Evolutionary conservation across 2,797 vertebrate genomes (phyloP).

Genomic region (Pangasius macronema): DNA sequence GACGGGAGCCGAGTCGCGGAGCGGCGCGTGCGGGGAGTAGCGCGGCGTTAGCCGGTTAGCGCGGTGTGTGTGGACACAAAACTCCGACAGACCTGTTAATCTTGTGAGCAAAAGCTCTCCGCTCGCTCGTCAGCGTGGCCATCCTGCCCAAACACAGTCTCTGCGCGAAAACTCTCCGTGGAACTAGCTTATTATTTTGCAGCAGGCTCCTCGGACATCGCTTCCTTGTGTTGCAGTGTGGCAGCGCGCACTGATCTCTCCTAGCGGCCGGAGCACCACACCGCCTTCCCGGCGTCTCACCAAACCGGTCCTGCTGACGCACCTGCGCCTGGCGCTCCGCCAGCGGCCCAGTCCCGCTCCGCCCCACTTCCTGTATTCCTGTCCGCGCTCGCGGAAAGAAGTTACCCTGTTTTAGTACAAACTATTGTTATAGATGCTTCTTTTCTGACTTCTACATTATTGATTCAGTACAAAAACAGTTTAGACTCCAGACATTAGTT

Average conservation of each 20-base stretch:
- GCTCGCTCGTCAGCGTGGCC: slow-evolving; percentile 79
- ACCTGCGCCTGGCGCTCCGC: slow-evolving; percentile 30
- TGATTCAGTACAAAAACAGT: no score
- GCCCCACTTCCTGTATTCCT: not conserved
- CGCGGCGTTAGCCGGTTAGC: not conserved
- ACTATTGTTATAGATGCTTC: no score
- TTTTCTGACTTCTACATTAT: no score
- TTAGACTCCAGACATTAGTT: no score
- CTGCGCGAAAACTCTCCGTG: not conserved
- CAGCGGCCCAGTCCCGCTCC: not conserved
- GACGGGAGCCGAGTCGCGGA: not conserved
- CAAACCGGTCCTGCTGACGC: slow-evolving; percentile 69
- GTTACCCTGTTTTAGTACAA: no score
- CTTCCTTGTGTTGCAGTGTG: slow-evolving; percentile 68
- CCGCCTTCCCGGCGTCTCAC: slow-evolving; percentile 57
- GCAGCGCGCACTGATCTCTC: slow-evolving; percentile 64
- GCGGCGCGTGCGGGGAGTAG: not conserved
- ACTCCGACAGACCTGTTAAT: slow-evolving; percentile 81
- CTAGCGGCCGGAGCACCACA: slow-evolving; percentile 72
- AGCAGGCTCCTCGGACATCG: slow-evolving; percentile 55
- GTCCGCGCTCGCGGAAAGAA: not conserved
- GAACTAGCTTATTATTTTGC: slow-evolving; percentile 11
- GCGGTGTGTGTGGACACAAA: not conserved
- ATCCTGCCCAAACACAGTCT: slow-evolving; percentile 61
- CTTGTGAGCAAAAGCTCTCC: slow-evolving; percentile 90